Evolutionary conservation across 2,113 vertebrate species (phyloP).

Genomic region (Microtus oregoni): DNA sequence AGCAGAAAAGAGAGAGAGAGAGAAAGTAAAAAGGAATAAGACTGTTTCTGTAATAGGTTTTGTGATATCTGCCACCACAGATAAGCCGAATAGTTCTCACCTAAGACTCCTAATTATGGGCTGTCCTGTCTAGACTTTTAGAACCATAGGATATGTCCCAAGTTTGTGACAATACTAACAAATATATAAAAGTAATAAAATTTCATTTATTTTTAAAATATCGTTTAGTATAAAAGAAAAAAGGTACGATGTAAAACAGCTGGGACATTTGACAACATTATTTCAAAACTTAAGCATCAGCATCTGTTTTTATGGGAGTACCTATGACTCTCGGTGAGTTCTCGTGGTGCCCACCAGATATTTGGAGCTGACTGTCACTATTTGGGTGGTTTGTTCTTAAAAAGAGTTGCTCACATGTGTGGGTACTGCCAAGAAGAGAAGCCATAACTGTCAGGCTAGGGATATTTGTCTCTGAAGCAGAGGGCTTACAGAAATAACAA

Average conservation of each 20-base stretch:
- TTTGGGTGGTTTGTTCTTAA: not conserved
- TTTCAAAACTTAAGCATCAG: not conserved
- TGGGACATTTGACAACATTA: not conserved
- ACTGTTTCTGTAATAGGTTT: not conserved
- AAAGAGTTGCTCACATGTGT: too few species aligned
- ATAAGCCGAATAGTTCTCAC: not conserved
- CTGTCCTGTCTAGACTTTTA: not conserved
- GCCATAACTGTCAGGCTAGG: not conserved
- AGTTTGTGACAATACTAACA: not conserved
- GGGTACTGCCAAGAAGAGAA: not conserved
- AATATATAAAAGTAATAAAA: not conserved
- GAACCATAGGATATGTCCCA: not conserved
- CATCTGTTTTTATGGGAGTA: too few species aligned
- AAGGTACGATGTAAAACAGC: not conserved
- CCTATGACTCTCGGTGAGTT: not conserved
- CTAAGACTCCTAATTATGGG: not conserved
- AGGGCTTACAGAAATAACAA: not conserved
- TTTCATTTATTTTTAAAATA: not conserved
- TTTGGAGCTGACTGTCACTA: not conserved
- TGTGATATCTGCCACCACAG: not conserved
- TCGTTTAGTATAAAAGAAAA: not conserved
- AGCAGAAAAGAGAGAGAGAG: not conserved
- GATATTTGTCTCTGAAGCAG: not conserved
- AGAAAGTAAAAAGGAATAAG: not conserved
- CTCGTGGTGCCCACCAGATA: not conserved